Percentiles rank a stretch among this genome's conserved stretches.
These are phyloP conservation scores for Lycocerus yunnanus DNA, from an alignment of 2,888 invertebrate genomes.

Conservation along the genomic window DNA sequence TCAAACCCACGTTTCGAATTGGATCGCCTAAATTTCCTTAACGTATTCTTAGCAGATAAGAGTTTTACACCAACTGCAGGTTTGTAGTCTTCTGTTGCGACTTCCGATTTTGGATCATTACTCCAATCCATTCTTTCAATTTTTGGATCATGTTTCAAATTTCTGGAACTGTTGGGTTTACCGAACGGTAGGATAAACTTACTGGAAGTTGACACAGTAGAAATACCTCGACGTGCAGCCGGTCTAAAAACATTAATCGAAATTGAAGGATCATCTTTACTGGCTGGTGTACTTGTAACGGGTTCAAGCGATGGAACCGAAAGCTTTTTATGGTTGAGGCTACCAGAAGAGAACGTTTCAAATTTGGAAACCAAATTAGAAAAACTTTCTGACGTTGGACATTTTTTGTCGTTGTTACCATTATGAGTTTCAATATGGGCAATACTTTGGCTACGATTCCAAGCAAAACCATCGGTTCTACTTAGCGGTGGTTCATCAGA, in stretches of 20 bases:
- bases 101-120: not conserved
- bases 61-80: not conserved
- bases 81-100: not conserved
- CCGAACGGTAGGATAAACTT: not conserved
- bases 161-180: no score
- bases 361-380: not conserved
- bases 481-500: not conserved
- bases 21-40: not conserved
- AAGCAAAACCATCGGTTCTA: not conserved
- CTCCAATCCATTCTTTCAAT: no score
- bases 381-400: no score
- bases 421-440: not conserved
- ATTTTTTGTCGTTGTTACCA: not conserved
- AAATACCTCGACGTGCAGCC: not conserved
- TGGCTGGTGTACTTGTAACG: not conserved
- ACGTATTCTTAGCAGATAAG: not conserved
- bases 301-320: not conserved
- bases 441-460: not conserved
- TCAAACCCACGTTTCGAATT: not conserved
- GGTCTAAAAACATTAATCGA: not conserved
- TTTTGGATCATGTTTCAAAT: not conserved
- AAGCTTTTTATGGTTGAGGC: not conserved
- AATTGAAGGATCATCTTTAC: no score
- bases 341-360: not conserved
- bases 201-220: not conserved